Base-by-base conservation (phyloP, 2,888 invertebrate genomes). In the Ormyrus rosae region DNA sequence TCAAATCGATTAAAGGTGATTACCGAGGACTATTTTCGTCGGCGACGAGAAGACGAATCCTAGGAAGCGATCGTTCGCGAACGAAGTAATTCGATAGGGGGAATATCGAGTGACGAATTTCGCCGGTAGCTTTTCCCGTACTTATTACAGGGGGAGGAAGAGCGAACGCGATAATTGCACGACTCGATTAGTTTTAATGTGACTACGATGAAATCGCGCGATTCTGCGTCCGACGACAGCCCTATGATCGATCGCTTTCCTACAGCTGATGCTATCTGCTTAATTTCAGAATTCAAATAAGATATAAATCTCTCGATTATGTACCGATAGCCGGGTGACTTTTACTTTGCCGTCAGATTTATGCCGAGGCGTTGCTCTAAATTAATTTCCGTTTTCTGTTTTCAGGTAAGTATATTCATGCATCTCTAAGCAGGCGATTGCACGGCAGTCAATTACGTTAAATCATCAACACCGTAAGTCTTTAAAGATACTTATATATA, bases 1-100 rank as follows among this genome's bases (percentile, higher is more conserved):
- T 58, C 63, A 64, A 58, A 56, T 70, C 50, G 67, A 78, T 78
- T 78, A 78, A 72, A 67, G 67, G 51, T 68, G 78, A 72, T 78
- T 55, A 67, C 48, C 10, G 53, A 19, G 19, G 58, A 48, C 53
- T 46, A 56, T 34, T 34, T 34, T 34, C 34, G 50, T 75, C 69
- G 6, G 5, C n/a, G 10, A 11, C 53, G 55, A 48, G 58, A 56
- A 46, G 60, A 51, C 6, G 34, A 19, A 11, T 34, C 34, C 7
- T 10, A 55, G 11, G 68, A 34, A 61, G 69, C 63, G 64, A 77
- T 70, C 46, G 34, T 13, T 19, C 19, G 61, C 34, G 51, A 76
- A 69, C 56, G 46, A 55, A 76, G 69, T 69, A 55, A 69, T 63
- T 76, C 11, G 58, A 73, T 64, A 67, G 58, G 48, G 48, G 5